Base-by-base conservation (phyloP, 2,888 invertebrate genomes). In the Parochlus steinenii region DNA sequence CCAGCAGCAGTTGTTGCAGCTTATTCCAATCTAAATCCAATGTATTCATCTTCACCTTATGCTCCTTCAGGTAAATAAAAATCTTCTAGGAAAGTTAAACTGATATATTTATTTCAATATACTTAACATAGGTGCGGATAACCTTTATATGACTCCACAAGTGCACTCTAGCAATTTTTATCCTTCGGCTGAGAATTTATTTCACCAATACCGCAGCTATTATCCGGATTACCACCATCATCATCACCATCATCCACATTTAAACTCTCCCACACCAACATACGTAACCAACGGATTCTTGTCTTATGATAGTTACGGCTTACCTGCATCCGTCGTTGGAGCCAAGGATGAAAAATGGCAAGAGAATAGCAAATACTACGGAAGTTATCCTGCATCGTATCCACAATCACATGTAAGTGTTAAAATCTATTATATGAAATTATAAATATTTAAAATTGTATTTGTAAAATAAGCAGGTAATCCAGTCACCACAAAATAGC, bases 121-220 rank as follows among this genome's bases (percentile, higher is more conserved):
- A 55, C 56, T 0, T n/a, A n/a, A n/a, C n/a, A n/a, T n/a, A n/a
- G n/a, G n/a, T n/a, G 43, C 49, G 6, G 59, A 59, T 40, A 59
- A 59, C 41, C 48, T 59, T 15, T 59, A 59, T 39, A 62, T 60
- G 55, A 57, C 64, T 33, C 62, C 64, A 36, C 56, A 51, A 46
- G 52, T 58, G 61, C 74, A 41, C 69, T 74, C 55, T 66, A 72
- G 58, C 61, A 80, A 61, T 76, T 86, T 60, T 61, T 87, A 45
- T 65, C 77, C 45, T 67, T 71, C 77, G 24, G 74, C 85, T 7
- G 86, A 87, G 49, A 86, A 86, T 51, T 68, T 89, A 48, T 87
- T 87, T 64, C 79, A 82, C 52, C 86, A 87, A 56, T 89, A 89
- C 58, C 73, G 87, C 43, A 78, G 86, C n/a, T 58, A 89, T 31